These are phyloP conservation scores for Rhagoletis zephyria DNA, from an alignment of 1,140 invertebrate genomes.

Conservation along the genomic window DNA sequence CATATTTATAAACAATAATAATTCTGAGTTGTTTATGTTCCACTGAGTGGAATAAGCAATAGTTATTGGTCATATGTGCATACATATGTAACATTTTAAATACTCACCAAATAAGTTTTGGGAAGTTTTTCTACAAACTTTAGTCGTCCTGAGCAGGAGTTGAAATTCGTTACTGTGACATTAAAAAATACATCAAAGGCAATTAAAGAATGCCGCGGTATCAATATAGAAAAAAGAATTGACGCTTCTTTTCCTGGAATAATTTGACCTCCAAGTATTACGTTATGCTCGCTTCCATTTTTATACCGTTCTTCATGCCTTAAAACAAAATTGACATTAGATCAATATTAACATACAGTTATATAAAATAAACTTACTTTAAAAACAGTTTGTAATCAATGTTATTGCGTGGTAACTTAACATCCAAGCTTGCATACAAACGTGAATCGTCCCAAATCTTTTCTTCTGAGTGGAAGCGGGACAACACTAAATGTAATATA, in stretches of 20 bases:
- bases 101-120: conserved; percentile 76
- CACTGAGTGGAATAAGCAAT: no score
- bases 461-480: conserved; percentile 74
- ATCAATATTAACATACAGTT: neutral
- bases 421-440: conserved; percentile 69
- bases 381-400: conserved; percentile 73
- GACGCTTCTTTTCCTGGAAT: conserved; percentile 77
- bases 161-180: conserved; percentile 78
- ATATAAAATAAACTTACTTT: conserved; percentile 60
- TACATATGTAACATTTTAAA: neutral
- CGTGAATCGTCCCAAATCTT: conserved; percentile 65
- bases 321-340: neutral
- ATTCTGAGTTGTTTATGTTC: no score
- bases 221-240: conserved; percentile 74
- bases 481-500: conserved; percentile 75
- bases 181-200: conserved; percentile 77
- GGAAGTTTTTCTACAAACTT: conserved; percentile 76
- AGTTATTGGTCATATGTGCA: no score
- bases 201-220: conserved; percentile 76
- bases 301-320: conserved; percentile 70
- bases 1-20: no score
- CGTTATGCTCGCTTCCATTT: conserved; percentile 73
- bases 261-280: conserved; percentile 70
- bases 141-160: conserved; percentile 76
- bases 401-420: conserved; percentile 71